Percentiles rank a stretch among this genome's conserved stretches.
These are phyloP conservation scores for Formica exsecta DNA, from an alignment of 1,140 invertebrate species.

Conservation along the genomic window DNA sequence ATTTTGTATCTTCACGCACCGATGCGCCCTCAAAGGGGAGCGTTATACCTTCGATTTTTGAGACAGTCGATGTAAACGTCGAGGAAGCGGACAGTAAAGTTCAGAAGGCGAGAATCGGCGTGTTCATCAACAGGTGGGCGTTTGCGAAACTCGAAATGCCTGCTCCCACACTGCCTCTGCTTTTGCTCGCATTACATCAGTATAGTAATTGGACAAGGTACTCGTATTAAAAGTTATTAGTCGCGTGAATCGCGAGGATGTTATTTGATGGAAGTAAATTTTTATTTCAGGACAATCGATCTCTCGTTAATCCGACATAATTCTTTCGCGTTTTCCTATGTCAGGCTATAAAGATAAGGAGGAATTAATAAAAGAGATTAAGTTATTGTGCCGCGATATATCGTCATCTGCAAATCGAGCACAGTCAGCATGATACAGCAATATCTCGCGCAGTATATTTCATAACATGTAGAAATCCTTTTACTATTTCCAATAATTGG, in stretches of 20 bases:
- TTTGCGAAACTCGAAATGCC: conserved; percentile 74
- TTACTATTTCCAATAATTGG: neutral
- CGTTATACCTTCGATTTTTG: conserved; percentile 55
- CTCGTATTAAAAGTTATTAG: conserved; percentile 51
- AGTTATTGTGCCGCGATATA: neutral
- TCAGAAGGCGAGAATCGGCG: conserved; percentile 55
- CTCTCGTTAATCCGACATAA: neutral
- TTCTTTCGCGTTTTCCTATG: neutral
- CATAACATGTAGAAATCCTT: neutral
- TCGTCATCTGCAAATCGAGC: neutral
- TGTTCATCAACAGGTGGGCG: conserved; percentile 79
- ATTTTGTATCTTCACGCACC: neutral
- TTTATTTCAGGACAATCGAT: neutral
- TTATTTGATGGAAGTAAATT: neutral
- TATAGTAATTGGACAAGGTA: conserved; percentile 62
- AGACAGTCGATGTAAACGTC: conserved; percentile 46
- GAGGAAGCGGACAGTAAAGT: conserved; percentile 62
- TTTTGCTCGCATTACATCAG: conserved; percentile 20
- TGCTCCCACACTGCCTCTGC: conserved; percentile 48
- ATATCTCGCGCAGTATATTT: neutral
- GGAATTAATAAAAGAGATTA: neutral
- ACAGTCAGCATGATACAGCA: neutral
- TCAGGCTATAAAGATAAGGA: neutral
- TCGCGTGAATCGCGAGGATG: neutral
- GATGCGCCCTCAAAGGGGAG: neutral